Evolutionary conservation across 2,113 vertebrate genomes (phyloP), one percentile per base, ranked within the genome.

Genomic region (Periophthalmus modestus): DNA sequence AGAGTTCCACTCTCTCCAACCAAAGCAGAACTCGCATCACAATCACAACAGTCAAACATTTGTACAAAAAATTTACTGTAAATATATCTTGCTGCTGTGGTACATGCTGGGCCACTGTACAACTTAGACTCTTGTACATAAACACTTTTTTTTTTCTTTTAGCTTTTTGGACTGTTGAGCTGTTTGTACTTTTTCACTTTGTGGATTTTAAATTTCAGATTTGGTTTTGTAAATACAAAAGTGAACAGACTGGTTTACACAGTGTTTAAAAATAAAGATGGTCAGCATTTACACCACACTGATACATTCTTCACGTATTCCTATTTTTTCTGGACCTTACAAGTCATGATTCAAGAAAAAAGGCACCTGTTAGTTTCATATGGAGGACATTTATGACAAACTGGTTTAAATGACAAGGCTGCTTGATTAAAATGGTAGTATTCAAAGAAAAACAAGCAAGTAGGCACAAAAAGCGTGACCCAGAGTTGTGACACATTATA

Each of bases 121-220:
- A 75, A 47, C 70, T 5, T 61, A 7, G 16, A 66, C 62, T 55
- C 58, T 71, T 77, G 54, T 71, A 79, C 78, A 73, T 28, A 63
- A 39, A 4, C 13, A 9, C 78, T 89, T 89, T 89, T 47, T n/a
- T n/a, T n/a, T n/a, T n/a, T n/a, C n/a, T n/a, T n/a, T 85, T 85
- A 59, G 59, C 50, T 72, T 77, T 81, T 75, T 77, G 43, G 62
- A 63, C 48, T 14, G 24, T 66, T 73, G 52, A 0, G 21, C 66
- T 7, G 18, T 84, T 89, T 87, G 54, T 84, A 85, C 75, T 89
- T 86, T 85, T 89, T 72, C 78, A 82, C 71, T 78, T 34, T 68
- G 46, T 71, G 77, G 24, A 75, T 0, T 65, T 55, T 50, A 5
- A 48, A 72, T 28, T 28, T 13, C 58, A 72, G 7, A 33, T 21